Percentiles rank a stretch among this genome's conserved stretches.
These are phyloP conservation scores for Papilio aristodemus DNA, from an alignment of 1,140 invertebrate genomes.

Conservation along the genomic window DNA sequence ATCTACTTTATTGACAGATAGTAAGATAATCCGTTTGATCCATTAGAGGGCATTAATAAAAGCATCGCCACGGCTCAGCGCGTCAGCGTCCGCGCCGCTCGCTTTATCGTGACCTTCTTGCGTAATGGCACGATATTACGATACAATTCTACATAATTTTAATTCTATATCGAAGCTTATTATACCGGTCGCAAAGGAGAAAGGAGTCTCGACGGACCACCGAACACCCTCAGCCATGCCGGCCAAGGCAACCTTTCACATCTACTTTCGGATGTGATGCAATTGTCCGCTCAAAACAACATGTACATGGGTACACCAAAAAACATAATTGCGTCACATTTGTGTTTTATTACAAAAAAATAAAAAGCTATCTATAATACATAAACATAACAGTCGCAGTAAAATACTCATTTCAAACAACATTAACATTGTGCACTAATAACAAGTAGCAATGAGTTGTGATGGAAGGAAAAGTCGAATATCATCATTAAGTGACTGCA, in stretches of 20 bases:
- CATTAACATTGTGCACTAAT: conserved; percentile 77
- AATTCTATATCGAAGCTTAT: conserved; percentile 58
- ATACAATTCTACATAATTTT: conserved; percentile 54
- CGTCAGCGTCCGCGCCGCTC: conserved; percentile 12
- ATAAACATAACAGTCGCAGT: conserved; percentile 76
- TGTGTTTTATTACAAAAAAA: conserved; percentile 74
- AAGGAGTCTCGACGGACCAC: conserved; percentile 48
- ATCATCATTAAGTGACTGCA: conserved; percentile 41
- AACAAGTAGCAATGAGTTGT: conserved; percentile 71
- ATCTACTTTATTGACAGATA: conserved; percentile 15
- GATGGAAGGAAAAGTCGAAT: conserved; percentile 48
- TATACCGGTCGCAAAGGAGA: conserved; percentile 50
- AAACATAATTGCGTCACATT: conserved; percentile 66
- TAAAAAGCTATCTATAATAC: conserved; percentile 74
- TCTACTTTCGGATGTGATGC: conserved; percentile 66
- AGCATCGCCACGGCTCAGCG: not conserved
- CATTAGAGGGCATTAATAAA: conserved; percentile 55
- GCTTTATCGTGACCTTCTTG: conserved; percentile 41
- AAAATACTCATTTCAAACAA: conserved; percentile 68
- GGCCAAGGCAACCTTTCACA: conserved; percentile 62
- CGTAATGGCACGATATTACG: conserved; percentile 44
- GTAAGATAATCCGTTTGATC: conserved; percentile 58
- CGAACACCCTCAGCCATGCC: conserved; percentile 43
- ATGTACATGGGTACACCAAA: conserved; percentile 51
- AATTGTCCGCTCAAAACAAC: conserved; percentile 45